Conservation (phyloP, 2,113 vertebrate genomes). For the Epinephelus cyanopodus region DNA sequence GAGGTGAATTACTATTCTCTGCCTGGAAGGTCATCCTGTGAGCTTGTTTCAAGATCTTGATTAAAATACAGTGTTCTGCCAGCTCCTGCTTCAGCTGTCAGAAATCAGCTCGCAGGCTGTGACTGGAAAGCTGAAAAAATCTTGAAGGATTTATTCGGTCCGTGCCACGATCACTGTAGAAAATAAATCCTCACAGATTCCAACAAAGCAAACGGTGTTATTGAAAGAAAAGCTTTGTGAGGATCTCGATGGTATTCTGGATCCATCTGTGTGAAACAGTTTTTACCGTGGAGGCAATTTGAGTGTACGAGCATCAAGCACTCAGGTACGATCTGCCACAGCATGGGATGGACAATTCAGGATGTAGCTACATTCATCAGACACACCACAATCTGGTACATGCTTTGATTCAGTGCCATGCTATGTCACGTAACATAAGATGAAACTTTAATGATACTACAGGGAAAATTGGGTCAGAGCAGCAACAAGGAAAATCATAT, state of each 20-base stretch:
- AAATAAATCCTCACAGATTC: slow-evolving; percentile 47
- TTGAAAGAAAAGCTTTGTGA: slow-evolving; percentile 19
- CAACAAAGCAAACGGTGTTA: slow-evolving; percentile 41
- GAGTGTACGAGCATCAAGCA: rapidly evolving
- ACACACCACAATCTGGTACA: not conserved
- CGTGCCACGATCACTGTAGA: not conserved
- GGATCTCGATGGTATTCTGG: not conserved
- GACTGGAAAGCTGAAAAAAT: slow-evolving; percentile 46
- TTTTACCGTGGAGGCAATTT: not conserved
- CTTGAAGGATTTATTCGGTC: slow-evolving; percentile 40
- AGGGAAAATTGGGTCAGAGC: slow-evolving; percentile 45
- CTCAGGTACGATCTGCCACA: not conserved
- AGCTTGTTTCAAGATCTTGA: slow-evolving; percentile 57
- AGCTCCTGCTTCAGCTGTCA: slow-evolving; percentile 43
- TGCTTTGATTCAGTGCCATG: slow-evolving; percentile 36
- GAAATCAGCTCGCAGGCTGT: slow-evolving; percentile 37
- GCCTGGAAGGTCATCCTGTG: slow-evolving; percentile 55
- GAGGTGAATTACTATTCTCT: slow-evolving; percentile 52
- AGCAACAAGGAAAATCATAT: slow-evolving; percentile 27
- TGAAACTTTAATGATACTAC: slow-evolving; percentile 57
- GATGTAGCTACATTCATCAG: not conserved
- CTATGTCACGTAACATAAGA: slow-evolving; percentile 2
- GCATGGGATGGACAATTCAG: not conserved
- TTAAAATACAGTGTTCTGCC: slow-evolving; percentile 47
- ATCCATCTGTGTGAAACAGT: not conserved